These are phyloP conservation scores for Scaptomyza tumidula DNA, from an alignment of 2,888 invertebrate genomes.

Conservation along the genomic window DNA sequence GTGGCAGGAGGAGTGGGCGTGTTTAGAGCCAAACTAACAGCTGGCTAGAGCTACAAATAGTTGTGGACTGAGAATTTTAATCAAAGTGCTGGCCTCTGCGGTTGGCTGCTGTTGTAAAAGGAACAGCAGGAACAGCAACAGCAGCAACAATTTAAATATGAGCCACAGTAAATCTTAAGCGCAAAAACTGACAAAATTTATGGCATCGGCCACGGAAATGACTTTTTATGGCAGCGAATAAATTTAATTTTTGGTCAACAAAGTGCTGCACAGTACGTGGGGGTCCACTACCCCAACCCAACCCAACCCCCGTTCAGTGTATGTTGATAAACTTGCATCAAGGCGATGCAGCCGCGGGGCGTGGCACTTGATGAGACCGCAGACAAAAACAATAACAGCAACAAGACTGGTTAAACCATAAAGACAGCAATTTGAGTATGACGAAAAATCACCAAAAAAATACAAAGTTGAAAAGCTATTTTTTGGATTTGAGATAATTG, in stretches of 20 bases:
- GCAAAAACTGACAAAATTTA: slow-evolving; percentile 76
- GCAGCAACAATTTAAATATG: slow-evolving; percentile 74
- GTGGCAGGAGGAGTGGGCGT: slow-evolving; percentile 28
- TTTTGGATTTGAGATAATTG: background rate
- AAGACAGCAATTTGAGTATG: slow-evolving; percentile 10
- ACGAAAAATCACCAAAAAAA: background rate
- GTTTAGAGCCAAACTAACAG: slow-evolving; percentile 36
- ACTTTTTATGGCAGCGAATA: slow-evolving; percentile 80
- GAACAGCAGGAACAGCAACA: slow-evolving; percentile 31
- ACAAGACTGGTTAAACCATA: slow-evolving; percentile 3
- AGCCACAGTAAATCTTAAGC: slow-evolving; percentile 74
- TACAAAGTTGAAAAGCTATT: background rate
- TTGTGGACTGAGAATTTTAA: slow-evolving; percentile 61
- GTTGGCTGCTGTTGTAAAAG: slow-evolving; percentile 40
- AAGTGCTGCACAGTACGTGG: slow-evolving; percentile 50
- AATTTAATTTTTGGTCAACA: slow-evolving; percentile 80
- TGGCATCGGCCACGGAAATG: slow-evolving; percentile 78
- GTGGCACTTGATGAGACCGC: slow-evolving; percentile 60
- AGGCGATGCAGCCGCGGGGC: slow-evolving; percentile 31
- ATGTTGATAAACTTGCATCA: slow-evolving; percentile 66
- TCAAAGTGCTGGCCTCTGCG: slow-evolving; percentile 51
- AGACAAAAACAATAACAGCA: slow-evolving; percentile 29
- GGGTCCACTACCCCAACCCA: background rate
- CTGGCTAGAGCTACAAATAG: slow-evolving; percentile 30
- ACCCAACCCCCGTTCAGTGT: slow-evolving; percentile 3